A percentile compares a stretch with the other conserved stretches of the same genome.
These are phyloP conservation scores for Asbolus verrucosus DNA, from an alignment of 1,140 invertebrate species.

Conservation along the genomic window DNA sequence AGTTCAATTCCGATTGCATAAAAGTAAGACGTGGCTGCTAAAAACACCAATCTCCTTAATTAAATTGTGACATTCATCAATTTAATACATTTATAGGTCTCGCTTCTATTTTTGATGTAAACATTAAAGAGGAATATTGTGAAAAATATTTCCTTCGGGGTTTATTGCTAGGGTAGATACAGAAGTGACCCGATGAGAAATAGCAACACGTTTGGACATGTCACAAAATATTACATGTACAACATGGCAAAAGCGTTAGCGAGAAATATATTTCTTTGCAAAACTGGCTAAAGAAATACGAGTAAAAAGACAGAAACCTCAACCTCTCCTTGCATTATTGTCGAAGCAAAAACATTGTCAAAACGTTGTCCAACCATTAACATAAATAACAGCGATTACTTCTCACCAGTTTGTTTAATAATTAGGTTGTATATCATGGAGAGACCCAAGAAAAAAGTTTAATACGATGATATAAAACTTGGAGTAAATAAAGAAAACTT, in stretches of 20 bases:
- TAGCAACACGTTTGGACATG: slow-evolving; percentile 53
- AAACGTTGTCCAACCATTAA: not conserved
- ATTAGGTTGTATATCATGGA: slow-evolving; percentile 24
- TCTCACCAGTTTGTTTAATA: slow-evolving; percentile 10
- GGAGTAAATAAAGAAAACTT: slow-evolving; percentile 41
- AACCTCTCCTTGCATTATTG: not conserved
- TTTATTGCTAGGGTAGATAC: slow-evolving; percentile 44
- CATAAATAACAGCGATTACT: not conserved
- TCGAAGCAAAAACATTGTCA: slow-evolving; percentile 50
- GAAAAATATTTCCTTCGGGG: slow-evolving; percentile 35
- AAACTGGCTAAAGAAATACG: slow-evolving; percentile 46
- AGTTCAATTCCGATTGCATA: too few species aligned
- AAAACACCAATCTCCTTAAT: not conserved
- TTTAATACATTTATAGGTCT: not conserved
- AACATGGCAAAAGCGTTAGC: slow-evolving; percentile 50
- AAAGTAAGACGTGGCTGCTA: not conserved
- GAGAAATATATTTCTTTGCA: slow-evolving; percentile 50
- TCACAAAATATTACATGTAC: slow-evolving; percentile 56
- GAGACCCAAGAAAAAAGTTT: slow-evolving; percentile 25
- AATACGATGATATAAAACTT: slow-evolving; percentile 35
- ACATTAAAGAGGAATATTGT: slow-evolving; percentile 36
- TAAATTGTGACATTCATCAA: not conserved
- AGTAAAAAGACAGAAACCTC: not conserved
- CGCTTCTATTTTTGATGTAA: slow-evolving; percentile 42
- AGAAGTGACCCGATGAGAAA: slow-evolving; percentile 53